phyloP scores from a whole-genome alignment of 2,888 invertebrate genomes.

The Druceiella hillmani region DNA sequence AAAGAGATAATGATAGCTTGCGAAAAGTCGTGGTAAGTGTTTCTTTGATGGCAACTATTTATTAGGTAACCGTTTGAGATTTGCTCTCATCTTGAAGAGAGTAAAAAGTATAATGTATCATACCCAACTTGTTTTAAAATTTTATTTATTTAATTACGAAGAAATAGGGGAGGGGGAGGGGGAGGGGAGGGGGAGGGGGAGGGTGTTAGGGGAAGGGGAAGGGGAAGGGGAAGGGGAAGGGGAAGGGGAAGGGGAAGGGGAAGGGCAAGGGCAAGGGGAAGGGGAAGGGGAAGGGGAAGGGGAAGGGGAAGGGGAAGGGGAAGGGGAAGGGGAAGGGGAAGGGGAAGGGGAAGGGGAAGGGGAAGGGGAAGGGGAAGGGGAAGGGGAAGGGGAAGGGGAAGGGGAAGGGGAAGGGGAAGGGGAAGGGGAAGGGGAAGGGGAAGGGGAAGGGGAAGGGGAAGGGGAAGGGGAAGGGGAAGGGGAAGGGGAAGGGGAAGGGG shows the following conservation, averaged over 20 bases:
- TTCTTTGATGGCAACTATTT: no score
- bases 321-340: not conserved
- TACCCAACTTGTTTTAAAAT: not conserved
- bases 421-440: not conserved
- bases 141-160: not conserved
- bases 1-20: no score
- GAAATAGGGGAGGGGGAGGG: not conserved
- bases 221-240: not conserved
- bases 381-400: not conserved
- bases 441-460: slow-evolving; percentile 1
- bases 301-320: slow-evolving; percentile 1
- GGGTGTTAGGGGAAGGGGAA: not conserved
- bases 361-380: not conserved
- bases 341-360: not conserved
- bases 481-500: not conserved
- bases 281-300: not conserved
- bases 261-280: not conserved
- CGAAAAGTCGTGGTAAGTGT: no score
- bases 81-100: no score
- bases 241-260: not conserved
- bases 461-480: slow-evolving; percentile 1
- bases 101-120: no score
- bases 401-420: not conserved
- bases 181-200: slow-evolving; percentile 1
- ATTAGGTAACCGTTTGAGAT: no score